Base-by-base conservation (phyloP, 2,797 vertebrate genomes). In the Fringilla coelebs region DNA sequence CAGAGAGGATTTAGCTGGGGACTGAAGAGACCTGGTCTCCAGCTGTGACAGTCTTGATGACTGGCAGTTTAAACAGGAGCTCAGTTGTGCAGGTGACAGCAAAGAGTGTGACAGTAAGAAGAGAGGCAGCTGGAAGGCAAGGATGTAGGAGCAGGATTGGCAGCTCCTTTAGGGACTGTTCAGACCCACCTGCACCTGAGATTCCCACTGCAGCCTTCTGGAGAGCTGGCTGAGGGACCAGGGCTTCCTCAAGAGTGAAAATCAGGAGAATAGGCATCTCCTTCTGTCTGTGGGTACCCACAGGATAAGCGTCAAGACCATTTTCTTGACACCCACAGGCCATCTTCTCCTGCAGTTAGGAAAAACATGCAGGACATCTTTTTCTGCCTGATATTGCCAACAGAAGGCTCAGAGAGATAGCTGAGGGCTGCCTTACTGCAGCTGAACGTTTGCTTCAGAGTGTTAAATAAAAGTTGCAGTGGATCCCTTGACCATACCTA, bases 401-500 rank as follows among this genome's bases (percentile, higher is more conserved):
- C 28, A 76, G 29, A 71, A 79, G 7, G 24, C n/a, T 60, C 34
- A 45, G 60, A 31, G 45, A 80, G 17, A 54, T 4, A 66, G 13
- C 10, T 71, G 54, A 41, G 11, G 32, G 11, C 21, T 61, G 46
- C 29, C 29, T 46, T 45, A 38, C 17, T 73, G 43, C 25, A 85
- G 17, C 38, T 46, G 40, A 49, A 48, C 29, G 1, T 48, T 87
- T 1, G 1, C 22, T 71, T 66, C 19, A 32, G 54, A 65, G 20
- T 51, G 58, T 68, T 43, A 75, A 65, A 36, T 28, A 22, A 20
- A 68, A 67, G 11, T 58, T 75, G 25, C 6, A 29, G 29, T 38
- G 26, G 8, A 40, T 73, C 1, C 3, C 11, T 13, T 18, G 10
- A 9, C 22, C 1, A 0, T 19, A 48, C 2, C 4, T 4, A 2